phyloP scores from a whole-genome alignment of 2,888 invertebrate genomes.

The Cryptus armator region DNA sequence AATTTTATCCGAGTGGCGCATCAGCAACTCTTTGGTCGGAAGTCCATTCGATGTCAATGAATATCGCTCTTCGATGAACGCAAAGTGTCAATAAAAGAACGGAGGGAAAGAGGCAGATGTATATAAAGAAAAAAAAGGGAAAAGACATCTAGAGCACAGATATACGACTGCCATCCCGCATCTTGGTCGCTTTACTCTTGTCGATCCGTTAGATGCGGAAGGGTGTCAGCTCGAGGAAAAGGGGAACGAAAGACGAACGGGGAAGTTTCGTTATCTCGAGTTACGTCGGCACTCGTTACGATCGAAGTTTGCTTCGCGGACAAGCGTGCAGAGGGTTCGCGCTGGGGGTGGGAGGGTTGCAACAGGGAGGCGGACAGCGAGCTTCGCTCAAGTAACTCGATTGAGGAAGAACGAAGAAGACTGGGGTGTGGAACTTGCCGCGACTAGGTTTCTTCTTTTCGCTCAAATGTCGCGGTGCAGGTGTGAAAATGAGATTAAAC shows the following conservation, averaged over 20 bases:
- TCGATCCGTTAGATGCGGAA: conserved; percentile 36
- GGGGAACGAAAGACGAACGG: conserved; percentile 36
- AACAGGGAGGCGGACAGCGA: conserved; percentile 64
- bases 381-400: conserved; percentile 34
- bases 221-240: conserved; percentile 18
- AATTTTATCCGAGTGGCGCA: neutral
- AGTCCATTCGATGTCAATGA: neutral
- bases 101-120: neutral
- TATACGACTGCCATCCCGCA: neutral
- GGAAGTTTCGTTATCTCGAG: conserved; percentile 78
- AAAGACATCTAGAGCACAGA: neutral
- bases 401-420: conserved; percentile 46
- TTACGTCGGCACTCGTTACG: conserved; percentile 80
- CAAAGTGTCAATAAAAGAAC: neutral
- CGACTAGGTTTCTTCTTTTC: conserved; percentile 6
- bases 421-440: conserved; percentile 10
- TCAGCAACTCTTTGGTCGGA: neutral
- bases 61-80: neutral
- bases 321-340: conserved; percentile 61
- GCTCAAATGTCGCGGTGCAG: neutral
- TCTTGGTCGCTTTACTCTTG: conserved; percentile 42
- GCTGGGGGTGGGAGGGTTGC: conserved; percentile 53
- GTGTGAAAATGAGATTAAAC: neutral
- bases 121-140: neutral
- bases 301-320: conserved; percentile 71